phyloP scores from a whole-genome alignment of 1,140 invertebrate species.

The Phthorimaea operculella region DNA sequence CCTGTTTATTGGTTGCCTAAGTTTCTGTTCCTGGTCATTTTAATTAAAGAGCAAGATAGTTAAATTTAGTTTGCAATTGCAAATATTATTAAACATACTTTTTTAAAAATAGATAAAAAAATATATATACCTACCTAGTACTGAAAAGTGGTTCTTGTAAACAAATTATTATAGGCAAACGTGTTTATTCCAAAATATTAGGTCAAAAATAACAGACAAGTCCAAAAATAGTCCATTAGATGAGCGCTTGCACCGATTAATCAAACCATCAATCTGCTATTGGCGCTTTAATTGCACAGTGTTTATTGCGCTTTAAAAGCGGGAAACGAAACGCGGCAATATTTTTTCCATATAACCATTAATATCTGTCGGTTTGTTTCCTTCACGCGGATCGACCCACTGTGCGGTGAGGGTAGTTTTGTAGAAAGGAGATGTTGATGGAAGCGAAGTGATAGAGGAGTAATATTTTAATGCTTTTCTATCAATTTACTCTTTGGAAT shows the following conservation, averaged over 20 bases:
- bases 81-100: too few relatives aligned
- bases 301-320: conserved; percentile 64
- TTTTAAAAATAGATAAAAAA: too few relatives aligned
- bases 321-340: conserved; percentile 52
- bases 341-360: conserved; percentile 65
- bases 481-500: too few relatives aligned
- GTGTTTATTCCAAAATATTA: neutral
- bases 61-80: neutral
- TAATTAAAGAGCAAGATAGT: neutral
- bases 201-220: neutral
- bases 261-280: conserved; percentile 57
- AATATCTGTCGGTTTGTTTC: conserved; percentile 59
- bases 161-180: too few relatives aligned
- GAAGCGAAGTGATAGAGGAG: too few relatives aligned
- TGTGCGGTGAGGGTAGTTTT: conserved; percentile 37
- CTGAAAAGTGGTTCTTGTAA: too few relatives aligned
- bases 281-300: conserved; percentile 60
- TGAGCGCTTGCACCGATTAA: conserved; percentile 25
- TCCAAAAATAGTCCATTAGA: too few relatives aligned
- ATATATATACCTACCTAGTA: too few relatives aligned
- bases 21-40: neutral
- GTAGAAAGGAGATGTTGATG: conserved; percentile 1
- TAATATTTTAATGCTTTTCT: too few relatives aligned
- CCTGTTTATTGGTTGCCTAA: neutral
- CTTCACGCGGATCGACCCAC: conserved; percentile 27